phyloP scores from a whole-genome alignment of 2,888 invertebrate species.

The Lasioglossum leucozonium region DNA sequence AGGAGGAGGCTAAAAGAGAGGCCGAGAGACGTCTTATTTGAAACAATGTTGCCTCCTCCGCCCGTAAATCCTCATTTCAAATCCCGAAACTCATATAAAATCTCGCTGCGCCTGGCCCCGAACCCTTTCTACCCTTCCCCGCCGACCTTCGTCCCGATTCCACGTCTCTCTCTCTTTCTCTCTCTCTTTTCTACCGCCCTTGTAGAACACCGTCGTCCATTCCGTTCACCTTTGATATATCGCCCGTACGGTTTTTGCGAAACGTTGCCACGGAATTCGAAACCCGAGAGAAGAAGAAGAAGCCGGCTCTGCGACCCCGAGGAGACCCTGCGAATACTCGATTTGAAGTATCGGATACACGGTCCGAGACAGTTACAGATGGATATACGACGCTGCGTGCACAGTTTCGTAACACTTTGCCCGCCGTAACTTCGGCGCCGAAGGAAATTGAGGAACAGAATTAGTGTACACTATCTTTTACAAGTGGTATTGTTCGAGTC shows the following conservation, averaged over 20 bases:
- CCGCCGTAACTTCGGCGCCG: not conserved
- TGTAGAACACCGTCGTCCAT: slow-evolving; percentile 70
- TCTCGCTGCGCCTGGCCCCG: slow-evolving; percentile 68
- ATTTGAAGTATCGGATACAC: not conserved
- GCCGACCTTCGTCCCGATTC: slow-evolving; percentile 45
- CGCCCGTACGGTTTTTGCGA: slow-evolving; percentile 56
- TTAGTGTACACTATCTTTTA: not conserved
- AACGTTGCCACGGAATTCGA: slow-evolving; percentile 23
- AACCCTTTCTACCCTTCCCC: slow-evolving; percentile 68
- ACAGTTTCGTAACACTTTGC: not conserved
- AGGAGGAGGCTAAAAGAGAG: not conserved
- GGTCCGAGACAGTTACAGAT: not conserved
- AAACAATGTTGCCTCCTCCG: slow-evolving; percentile 82
- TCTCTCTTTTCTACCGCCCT: slow-evolving; percentile 34
- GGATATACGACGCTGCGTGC: slow-evolving; percentile 6
- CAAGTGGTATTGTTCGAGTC: not conserved
- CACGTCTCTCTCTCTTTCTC: slow-evolving; percentile 17
- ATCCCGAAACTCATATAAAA: slow-evolving; percentile 83
- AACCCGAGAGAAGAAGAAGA: not conserved
- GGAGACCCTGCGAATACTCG: slow-evolving; percentile 19
- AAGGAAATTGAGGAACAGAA: not conserved
- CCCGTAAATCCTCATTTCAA: slow-evolving; percentile 84
- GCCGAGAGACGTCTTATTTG: slow-evolving; percentile 80
- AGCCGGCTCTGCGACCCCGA: not conserved
- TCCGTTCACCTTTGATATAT: slow-evolving; percentile 78